Base-by-base conservation (phyloP, 2,888 invertebrate genomes). In the Gymnocheta viridis region DNA sequence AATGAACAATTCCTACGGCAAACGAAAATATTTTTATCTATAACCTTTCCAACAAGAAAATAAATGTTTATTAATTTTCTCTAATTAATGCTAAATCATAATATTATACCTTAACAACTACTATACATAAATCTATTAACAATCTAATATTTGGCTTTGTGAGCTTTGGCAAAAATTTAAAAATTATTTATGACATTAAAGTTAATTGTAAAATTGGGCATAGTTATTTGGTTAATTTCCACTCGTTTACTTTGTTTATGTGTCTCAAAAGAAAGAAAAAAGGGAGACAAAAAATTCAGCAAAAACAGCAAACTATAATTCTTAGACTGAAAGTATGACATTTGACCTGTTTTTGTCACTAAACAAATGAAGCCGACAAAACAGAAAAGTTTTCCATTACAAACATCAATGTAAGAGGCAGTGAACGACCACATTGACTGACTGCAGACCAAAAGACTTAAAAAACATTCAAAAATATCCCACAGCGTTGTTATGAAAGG, bases 321-420 rank as follows among this genome's bases (percentile, higher is more conserved):
- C 81, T 80, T 77, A 49, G 60, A 67, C 80, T 35, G 62, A 84
- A 73, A 76, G 60, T 64, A 73, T 81, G 84, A 81, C 84, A 78
- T 81, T 69, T 84, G 84, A 84, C 81, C 84, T 49, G 77, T 56
- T 84, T 84, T 73, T 81, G 81, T 81, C 81, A 67, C 81, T 73
- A 70, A 84, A 81, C 70, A 70, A 77, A 80, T 69, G 76, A 69
- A 58, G 70, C 80, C 73, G 74, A 69, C 79, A 74, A 70, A 83
- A 49, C 67, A 35, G 29, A 82, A 81, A 62, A 70, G 44, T 69
- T 76, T 76, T 41, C 62, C 32, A 79, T 73, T 76, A 66, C 38
- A 66, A 64, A 14, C 47, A 56, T 56, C 22, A 74, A 32, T 29
- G 60, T 12, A 54, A 62, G 24, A 67, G 70, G 49, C 54, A 4